Percentiles rank a stretch among this genome's conserved stretches.
phyloP scores from a whole-genome alignment of 1,140 invertebrate genomes.

The Episyrphus balteatus region DNA sequence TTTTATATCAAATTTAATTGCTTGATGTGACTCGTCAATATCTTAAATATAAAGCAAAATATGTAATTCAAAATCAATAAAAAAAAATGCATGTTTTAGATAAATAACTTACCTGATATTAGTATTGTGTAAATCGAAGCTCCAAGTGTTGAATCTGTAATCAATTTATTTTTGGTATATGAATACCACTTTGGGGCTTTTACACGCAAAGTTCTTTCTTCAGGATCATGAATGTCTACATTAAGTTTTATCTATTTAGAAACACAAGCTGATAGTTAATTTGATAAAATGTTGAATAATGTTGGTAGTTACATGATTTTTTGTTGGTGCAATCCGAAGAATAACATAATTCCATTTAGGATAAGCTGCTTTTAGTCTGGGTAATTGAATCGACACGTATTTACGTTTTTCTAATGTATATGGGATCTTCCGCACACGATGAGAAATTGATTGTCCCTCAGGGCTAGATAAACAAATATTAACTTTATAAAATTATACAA shows the following conservation, averaged over 20 bases:
- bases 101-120: slow-evolving; percentile 26
- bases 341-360: slow-evolving; percentile 57
- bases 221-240: slow-evolving; percentile 50
- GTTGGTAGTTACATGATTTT: slow-evolving; percentile 41
- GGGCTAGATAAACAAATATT: slow-evolving; percentile 31
- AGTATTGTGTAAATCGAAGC: slow-evolving; percentile 44
- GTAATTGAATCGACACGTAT: slow-evolving; percentile 50
- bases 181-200: slow-evolving; percentile 40
- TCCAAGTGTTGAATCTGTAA: slow-evolving; percentile 42
- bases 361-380: slow-evolving; percentile 43
- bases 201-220: slow-evolving; percentile 43
- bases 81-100: slow-evolving; percentile 15
- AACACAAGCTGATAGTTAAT: slow-evolving; percentile 5
- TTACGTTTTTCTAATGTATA: slow-evolving; percentile 39
- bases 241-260: slow-evolving; percentile 44
- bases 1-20: slow-evolving; percentile 45
- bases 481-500: neutral
- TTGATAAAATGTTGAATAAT: slow-evolving; percentile 4
- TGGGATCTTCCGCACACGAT: slow-evolving; percentile 45
- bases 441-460: slow-evolving; percentile 51
- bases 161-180: slow-evolving; percentile 20
- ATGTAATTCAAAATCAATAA: neutral
- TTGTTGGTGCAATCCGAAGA: slow-evolving; percentile 50
- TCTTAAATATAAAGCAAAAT: slow-evolving; percentile 15
- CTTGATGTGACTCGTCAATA: slow-evolving; percentile 47